Base-by-base conservation (phyloP, 2,113 vertebrate species). In the Cheirogaleus medius region DNA sequence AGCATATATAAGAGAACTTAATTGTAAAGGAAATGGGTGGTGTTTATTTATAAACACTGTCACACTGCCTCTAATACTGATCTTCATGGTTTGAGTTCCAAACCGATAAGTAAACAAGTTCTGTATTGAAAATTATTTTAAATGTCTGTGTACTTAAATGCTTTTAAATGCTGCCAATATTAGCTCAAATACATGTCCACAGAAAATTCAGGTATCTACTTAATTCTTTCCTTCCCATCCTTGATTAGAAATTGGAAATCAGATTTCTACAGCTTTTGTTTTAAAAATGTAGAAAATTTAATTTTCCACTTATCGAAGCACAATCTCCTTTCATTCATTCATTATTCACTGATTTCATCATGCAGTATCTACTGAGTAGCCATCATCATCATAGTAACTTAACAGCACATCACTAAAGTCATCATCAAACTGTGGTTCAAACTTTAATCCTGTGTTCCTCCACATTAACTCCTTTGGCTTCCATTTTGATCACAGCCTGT, bases 101-200 rank as follows among this genome's bases (percentile, higher is more conserved):
- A 97, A 86, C n/a, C 9, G 47, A 21, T 87, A 91, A 87, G 58
- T 37, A 94, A 54, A 94, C 37, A 95, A 17, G 32, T 71, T 94
- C 89, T 78, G 14, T 81, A 89, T 66, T 86, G 32, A 95, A 87
- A 93, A 87, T 82, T 34, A 90, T 91, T 83, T 88, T 78, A 88
- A 95, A 85, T 74, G 47, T 89, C 47, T 97, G 74, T 97, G 81
- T 76, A 44, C 94, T 98, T 98, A 58, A 76, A 81, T 92, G 54
- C n/a, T 97, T 90, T 97, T 77, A 74, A 96, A 56, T 91, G 49
- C 80, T 87, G 32, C 52, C 25, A n/a, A 92, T 96, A 95, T 92
- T 42, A 98, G 66, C 74, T 44, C 54, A 95, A 96, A 93, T 52
- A 76, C 0, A 66, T n/a, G 54, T 29, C 32, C 56, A 74, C 14